Conservation (phyloP, 2,113 vertebrate species). For the Hyla sarda region DNA sequence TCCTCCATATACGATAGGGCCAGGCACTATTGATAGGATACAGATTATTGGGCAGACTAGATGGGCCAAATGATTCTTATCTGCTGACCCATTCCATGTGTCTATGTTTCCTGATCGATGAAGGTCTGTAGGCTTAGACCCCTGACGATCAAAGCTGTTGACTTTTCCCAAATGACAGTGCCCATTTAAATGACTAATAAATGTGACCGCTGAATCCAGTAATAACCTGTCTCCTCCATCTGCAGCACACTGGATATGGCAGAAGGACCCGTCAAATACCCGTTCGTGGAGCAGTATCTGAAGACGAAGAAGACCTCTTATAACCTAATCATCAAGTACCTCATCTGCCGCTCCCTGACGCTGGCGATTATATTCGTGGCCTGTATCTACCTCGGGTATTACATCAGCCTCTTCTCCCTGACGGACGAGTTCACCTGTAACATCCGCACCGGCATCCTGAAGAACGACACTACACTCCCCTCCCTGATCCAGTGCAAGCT, state of each 20-base stretch:
- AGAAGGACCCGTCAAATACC: conserved; percentile 89
- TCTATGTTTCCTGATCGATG: too few species aligned
- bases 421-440: conserved; percentile 90
- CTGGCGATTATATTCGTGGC: conserved; percentile 80
- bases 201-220: too few species aligned
- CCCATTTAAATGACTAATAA: too few species aligned
- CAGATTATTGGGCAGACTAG: too few species aligned
- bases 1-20: too few species aligned
- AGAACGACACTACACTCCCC: conserved; percentile 80
- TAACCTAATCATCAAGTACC: conserved; percentile 82
- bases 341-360: conserved; percentile 80
- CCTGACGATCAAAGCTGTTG: too few species aligned
- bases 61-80: too few species aligned
- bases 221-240: not conserved
- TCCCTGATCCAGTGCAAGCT: conserved; percentile 89
- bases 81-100: too few species aligned
- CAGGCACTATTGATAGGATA: too few species aligned
- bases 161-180: too few species aligned
- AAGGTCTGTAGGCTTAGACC: too few species aligned
- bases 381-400: conserved; percentile 87
- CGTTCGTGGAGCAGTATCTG: conserved; percentile 93
- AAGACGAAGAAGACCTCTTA: conserved; percentile 84
- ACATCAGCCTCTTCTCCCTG: conserved; percentile 85
- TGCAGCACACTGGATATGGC: conserved; percentile 82
- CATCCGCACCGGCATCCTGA: conserved; percentile 85